Evolutionary conservation across 1,140 invertebrate genomes (phyloP), one percentile per base, ranked within the genome.

Genomic region (Heliconius congener): DNA sequence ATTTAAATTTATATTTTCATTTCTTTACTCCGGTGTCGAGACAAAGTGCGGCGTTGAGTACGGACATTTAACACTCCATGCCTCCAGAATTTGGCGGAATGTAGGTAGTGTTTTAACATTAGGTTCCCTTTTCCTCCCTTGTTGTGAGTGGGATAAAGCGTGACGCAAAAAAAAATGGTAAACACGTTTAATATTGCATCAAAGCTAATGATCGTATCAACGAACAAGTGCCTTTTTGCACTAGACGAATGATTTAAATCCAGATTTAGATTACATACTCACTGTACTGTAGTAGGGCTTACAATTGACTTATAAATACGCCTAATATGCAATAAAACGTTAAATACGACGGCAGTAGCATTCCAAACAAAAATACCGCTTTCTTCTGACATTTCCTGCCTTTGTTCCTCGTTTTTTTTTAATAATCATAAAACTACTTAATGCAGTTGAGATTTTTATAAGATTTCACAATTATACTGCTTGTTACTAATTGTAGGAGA

Each of bases 331-430:
- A 76, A 80, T 76, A 80, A 80, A 76, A 74, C 79, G 73, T 73
- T 73, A 57, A 71, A 73, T 80, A 70, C 74, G 74, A 76, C 39
- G 37, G 66, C 50, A 34, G 57, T 57, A 39, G 82, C 77, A 81
- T 83, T 78, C 70, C 77, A 70, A 77, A 80, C 76, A 71, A 81
- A 83, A 81, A 81, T 83, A 79, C 75, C 78, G 57, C 81, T 83
- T 81, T 81, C 82, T 81, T 83, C 52, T 76, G 72, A 81, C 79
- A 71, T 81, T 81, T 81, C 79, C 79, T 83, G 79, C 79, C 79
- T 83, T 83, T 80, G 79, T 83, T 81, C 39, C 60, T 27, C 19
- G 70, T 73, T 74, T 81, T 83, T 83, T 46, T 81, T 81, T 81
- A 81, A 82, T 81, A 77, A 77, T 75, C 74, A 70, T 76, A 70